Conservation (phyloP, 1,140 invertebrate species). For the Macrosteles quadrilineatus region DNA sequence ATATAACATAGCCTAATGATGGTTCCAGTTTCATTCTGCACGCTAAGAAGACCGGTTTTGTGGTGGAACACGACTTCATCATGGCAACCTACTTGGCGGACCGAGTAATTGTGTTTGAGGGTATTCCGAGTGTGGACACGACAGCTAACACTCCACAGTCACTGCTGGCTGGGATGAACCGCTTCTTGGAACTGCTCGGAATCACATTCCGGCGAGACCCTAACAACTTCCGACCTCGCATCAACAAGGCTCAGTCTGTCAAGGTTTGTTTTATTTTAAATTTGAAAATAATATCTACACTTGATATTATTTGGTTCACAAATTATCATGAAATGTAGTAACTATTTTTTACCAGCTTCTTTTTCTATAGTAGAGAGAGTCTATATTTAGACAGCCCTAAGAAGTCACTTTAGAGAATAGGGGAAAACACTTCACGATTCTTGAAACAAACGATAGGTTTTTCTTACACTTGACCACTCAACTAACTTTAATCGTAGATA, state of each 20-base stretch:
- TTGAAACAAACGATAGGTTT: no score
- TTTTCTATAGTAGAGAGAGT: not conserved
- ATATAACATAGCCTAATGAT: no score
- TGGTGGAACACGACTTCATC: slow-evolving; percentile 99
- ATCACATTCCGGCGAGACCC: slow-evolving; percentile 99
- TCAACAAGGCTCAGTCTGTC: slow-evolving; percentile 96
- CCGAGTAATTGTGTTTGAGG: slow-evolving; percentile 98
- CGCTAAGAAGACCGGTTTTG: slow-evolving; percentile 98
- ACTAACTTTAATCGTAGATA: no score
- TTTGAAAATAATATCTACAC: not conserved
- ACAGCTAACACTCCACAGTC: slow-evolving; percentile 91
- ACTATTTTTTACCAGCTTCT: not conserved
- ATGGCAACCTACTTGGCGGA: slow-evolving; percentile 99
- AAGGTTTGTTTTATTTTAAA: slow-evolving; percentile 63
- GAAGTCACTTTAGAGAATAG: not conserved
- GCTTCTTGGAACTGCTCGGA: slow-evolving; percentile 93
- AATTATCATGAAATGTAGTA: not conserved
- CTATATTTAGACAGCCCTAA: slow-evolving; percentile 5
- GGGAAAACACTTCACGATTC: no score
- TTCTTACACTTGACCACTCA: no score
- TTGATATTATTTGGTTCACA: not conserved
- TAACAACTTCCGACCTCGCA: slow-evolving; percentile 97
- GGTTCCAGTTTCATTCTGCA: slow-evolving; percentile 91
- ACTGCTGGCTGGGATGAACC: slow-evolving; percentile 96
- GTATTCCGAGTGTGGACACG: slow-evolving; percentile 84